Evolutionary conservation across 2,797 vertebrate genomes (phyloP), one percentile per base, ranked within the genome.

Genomic region (Xyrichtys novacula): DNA sequence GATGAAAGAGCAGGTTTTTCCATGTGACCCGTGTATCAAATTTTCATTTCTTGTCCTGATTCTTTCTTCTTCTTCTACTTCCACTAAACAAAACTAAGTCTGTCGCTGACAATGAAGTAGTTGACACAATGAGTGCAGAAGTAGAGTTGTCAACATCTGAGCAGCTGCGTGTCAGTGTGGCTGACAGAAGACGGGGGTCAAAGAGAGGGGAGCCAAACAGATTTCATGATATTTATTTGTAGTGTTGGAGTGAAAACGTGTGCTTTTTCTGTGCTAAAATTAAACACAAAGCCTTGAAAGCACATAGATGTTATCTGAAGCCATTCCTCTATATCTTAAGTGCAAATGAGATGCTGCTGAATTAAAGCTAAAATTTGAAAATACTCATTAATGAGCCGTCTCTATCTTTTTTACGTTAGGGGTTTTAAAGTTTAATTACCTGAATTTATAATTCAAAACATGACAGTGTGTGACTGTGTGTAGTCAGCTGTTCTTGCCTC

Each of bases 41-140:
- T 47, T 44, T 71, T 72, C 38, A 42, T 79, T 69, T 48, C 39
- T 62, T 56, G 22, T 64, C 47, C n/a, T 1, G 16, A 22, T 16
- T 68, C 76, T 78, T 70, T 77, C 40, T 73, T 67, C 46, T 20
- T 49, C 3, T 20, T 42, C 19, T 11, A 3, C n/a, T 19, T 19
- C 1, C 9, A 9, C 29, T n/a, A 19, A 38, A 47, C 55, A 34
- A 28, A 32, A 58, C 34, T 34, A 48, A 53, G 31, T 28, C 32
- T 17, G 32, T 34, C 4, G 46, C 53, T 72, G 56, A 71, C 71
- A 56, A 47, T 50, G 56, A 78, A 78, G 62, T 29, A 11, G 50
- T 49, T 90, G 88, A 89, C 86, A 88, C 75, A 76, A 70, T 82
- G 83, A 83, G 89, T 72, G 74, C 85, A 86, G 78, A 19, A 82